Evolutionary conservation across 2,113 vertebrate species (phyloP).

Genomic region (Chiloscyllium plagiosum): DNA sequence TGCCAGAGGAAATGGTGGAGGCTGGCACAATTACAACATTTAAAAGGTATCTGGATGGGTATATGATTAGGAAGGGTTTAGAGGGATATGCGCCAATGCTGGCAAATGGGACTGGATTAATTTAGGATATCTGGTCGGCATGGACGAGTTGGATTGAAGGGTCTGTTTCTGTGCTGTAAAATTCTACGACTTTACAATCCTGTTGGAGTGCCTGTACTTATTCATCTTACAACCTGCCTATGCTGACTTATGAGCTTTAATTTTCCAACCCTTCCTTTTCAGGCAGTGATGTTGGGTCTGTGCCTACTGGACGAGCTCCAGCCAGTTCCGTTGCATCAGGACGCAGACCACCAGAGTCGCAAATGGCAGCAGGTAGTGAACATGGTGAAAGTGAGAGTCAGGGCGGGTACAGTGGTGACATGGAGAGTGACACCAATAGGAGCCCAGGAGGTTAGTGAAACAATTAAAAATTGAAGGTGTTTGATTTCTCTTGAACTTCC

Average conservation of each 20-base stretch:
- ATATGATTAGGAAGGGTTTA: no score
- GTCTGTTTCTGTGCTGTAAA: no score
- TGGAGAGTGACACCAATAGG: conserved; percentile 44
- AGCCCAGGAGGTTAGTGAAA: conserved; percentile 56
- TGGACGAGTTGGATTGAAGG: no score
- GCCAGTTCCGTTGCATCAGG: conserved; percentile 40
- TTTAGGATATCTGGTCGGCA: no score
- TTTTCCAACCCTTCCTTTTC: background rate
- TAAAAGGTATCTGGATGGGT: no score
- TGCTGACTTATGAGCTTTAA: background rate
- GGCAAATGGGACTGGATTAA: no score
- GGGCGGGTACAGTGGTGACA: background rate
- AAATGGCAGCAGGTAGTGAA: conserved; percentile 45
- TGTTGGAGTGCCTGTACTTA: background rate
- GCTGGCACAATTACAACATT: no score
- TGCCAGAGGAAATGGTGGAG: no score
- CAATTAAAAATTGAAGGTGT: background rate
- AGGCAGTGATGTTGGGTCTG: conserved; percentile 43
- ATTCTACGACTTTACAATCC: background rate
- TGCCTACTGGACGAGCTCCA: conserved; percentile 42
- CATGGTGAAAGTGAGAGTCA: conserved; percentile 44
- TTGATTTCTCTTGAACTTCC: background rate
- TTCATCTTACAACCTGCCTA: background rate
- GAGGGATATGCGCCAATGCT: no score
- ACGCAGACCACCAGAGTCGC: conserved; percentile 48